Evolutionary conservation across 2,888 invertebrate species (phyloP), one percentile per base, ranked within the genome.

Genomic region (Acronicta aceris): DNA sequence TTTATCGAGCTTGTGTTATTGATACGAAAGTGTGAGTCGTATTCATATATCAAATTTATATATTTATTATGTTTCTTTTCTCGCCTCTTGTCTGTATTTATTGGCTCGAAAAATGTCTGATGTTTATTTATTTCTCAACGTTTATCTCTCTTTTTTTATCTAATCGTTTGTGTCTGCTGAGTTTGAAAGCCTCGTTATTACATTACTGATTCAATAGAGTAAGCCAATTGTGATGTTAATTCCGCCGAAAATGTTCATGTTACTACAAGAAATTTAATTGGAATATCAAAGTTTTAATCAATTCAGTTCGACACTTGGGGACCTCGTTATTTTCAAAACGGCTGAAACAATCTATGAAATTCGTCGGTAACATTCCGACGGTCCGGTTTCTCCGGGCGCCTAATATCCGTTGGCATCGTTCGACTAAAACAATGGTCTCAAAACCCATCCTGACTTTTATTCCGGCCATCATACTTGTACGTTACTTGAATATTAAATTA

Each of bases 251-350:
- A 57, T 68, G 59, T 63, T 67, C 59, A 61, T 58, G 49, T 57
- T 60, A 49, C 16, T 51, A 60, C 38, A 65, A 65, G 59, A 60
- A 68, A 58, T 60, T 67, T 71, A 63, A 74, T 66, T 79, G 50
- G 65, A 78, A 74, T 66, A 71, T 65, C 30, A 52, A 80, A 74
- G 69, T 81, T 79, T 76, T 69, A 68, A 71, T 71, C 54, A 64
- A 71, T 59, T 52, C 56, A 36, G 52, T 49, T 59, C 69, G 67
- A 65, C 73, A 71, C 33, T 75, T 65, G 40, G 16, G 51, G 65
- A 63, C 41, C 65, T 76, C 70, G 65, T 81, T 77, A 82, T 81
- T 79, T 80, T 73, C 63, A 57, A 73, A 71, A 70, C 49, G 50
- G 64, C 51, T 21, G 41, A 55, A 66, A 71, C 52, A 67, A 71